Percentiles rank a stretch among this genome's conserved stretches.
These are phyloP conservation scores for Myotis planiceps DNA, from an alignment of 2,797 vertebrate species.

Conservation along the genomic window DNA sequence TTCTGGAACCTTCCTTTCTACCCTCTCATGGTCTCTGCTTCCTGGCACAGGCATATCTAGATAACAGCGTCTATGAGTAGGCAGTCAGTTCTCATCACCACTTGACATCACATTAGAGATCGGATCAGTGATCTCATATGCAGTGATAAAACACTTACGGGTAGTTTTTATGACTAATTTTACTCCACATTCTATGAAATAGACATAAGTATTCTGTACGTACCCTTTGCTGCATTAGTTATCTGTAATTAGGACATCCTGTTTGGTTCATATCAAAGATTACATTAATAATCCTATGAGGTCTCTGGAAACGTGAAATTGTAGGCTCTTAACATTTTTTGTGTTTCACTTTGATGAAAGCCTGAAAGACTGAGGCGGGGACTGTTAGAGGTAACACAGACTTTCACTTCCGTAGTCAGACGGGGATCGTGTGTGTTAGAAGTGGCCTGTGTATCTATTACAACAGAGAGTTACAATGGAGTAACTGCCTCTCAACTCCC, in stretches of 20 bases:
- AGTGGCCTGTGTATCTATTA: neutral
- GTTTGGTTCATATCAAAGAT: conserved; percentile 13
- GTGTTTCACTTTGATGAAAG: conserved; percentile 21
- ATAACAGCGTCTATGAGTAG: neutral
- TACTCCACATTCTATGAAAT: neutral
- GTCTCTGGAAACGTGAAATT: conserved; percentile 44
- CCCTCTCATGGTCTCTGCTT: neutral
- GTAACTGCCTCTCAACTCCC: neutral
- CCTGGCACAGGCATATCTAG: neutral
- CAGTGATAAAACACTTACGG: neutral
- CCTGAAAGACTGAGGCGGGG: neutral
- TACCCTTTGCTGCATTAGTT: neutral
- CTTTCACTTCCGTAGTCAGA: neutral
- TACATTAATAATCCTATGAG: neutral
- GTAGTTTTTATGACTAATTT: conserved; percentile 35
- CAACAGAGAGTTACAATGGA: neutral
- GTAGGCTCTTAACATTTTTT: neutral
- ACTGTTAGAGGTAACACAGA: neutral
- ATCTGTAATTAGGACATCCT: neutral
- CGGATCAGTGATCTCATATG: conserved; percentile 1
- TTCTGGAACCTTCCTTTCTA: neutral
- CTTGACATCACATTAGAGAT: neutral
- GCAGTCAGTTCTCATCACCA: neutral
- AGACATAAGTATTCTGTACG: neutral
- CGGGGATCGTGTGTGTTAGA: neutral